Conservation (phyloP, 2,888 invertebrate genomes). For the Troides helena region DNA sequence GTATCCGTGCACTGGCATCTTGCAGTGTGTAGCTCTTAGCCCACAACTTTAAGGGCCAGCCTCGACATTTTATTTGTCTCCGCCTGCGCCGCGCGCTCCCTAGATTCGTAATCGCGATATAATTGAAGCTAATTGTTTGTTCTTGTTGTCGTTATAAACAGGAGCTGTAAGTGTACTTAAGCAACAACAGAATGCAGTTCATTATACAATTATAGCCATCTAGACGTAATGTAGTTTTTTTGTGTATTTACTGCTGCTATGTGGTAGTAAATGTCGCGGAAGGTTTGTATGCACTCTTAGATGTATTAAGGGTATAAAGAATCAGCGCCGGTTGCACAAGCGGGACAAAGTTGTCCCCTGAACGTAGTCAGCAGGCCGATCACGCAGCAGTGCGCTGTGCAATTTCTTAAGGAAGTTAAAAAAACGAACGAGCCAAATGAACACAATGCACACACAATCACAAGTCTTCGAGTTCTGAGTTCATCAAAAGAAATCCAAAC, state of each 20-base stretch:
- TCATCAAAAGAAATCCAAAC: constrained; percentile 78
- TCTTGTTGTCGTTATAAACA: constrained; percentile 32
- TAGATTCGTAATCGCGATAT: constrained; percentile 36
- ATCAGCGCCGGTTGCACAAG: background rate
- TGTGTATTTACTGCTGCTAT: no score
- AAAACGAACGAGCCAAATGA: constrained; percentile 41
- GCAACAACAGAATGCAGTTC: constrained; percentile 24
- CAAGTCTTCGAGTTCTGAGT: constrained; percentile 45
- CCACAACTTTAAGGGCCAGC: constrained; percentile 22
- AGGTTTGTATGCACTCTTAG: background rate
- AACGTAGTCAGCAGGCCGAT: constrained; percentile 14
- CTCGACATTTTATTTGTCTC: constrained; percentile 17
- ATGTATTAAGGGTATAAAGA: background rate
- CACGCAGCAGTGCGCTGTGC: constrained; percentile 21
- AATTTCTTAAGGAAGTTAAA: constrained; percentile 31
- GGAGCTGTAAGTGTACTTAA: constrained; percentile 32
- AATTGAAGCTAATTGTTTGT: constrained; percentile 36
- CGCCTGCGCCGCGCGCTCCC: background rate
- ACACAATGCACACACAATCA: constrained; percentile 43
- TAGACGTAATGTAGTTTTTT: no score
- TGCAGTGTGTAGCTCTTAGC: constrained; percentile 21
- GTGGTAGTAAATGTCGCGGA: no score
- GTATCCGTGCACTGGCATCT: constrained; percentile 7
- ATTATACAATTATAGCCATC: background rate
- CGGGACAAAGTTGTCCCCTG: background rate